Percentiles rank a stretch among this genome's conserved stretches.
Evolutionary conservation across 2,113 vertebrate genomes (phyloP).

Genomic region (Chitala chitala): DNA sequence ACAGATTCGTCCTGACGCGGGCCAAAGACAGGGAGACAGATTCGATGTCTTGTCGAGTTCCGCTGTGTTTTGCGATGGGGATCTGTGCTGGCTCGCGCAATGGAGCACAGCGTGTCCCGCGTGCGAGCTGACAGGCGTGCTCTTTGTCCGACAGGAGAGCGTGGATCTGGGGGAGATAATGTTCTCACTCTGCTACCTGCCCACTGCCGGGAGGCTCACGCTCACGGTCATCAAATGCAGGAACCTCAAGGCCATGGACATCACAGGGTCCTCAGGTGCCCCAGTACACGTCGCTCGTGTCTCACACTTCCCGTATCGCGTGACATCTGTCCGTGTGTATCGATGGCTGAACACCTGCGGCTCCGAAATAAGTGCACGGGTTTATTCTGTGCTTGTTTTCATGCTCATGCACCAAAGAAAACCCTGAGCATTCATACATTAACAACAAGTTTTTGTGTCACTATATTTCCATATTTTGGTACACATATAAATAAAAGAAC

Average conservation of each 20-base stretch:
- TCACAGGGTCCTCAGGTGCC: conserved; percentile 94
- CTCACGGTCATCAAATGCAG: conserved; percentile 97
- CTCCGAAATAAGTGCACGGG: not conserved
- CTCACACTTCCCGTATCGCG: conserved; percentile 13
- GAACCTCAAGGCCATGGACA: conserved; percentile 99
- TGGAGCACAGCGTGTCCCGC: not conserved
- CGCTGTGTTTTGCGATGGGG: not conserved
- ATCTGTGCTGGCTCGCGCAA: not conserved
- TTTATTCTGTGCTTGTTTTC: not conserved
- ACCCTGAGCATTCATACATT: too few species aligned
- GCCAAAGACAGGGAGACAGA: not conserved
- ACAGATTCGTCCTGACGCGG: not conserved
- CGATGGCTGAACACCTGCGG: not conserved
- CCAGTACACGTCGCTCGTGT: not conserved
- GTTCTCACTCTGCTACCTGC: conserved; percentile 98
- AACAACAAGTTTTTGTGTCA: too few species aligned
- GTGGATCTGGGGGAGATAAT: conserved; percentile 98
- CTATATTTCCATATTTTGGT: too few species aligned
- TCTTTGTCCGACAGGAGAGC: conserved; percentile 76
- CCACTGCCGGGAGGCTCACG: conserved; percentile 92
- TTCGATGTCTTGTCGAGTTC: not conserved
- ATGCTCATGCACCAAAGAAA: too few species aligned
- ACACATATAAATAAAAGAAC: too few species aligned
- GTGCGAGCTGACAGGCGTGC: conserved; percentile 26
- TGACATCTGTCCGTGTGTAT: not conserved